A percentile compares a stretch with the other conserved stretches of the same genome.
phyloP scores from a whole-genome alignment of 2,797 vertebrate genomes.

The Saxicola maurus region DNA sequence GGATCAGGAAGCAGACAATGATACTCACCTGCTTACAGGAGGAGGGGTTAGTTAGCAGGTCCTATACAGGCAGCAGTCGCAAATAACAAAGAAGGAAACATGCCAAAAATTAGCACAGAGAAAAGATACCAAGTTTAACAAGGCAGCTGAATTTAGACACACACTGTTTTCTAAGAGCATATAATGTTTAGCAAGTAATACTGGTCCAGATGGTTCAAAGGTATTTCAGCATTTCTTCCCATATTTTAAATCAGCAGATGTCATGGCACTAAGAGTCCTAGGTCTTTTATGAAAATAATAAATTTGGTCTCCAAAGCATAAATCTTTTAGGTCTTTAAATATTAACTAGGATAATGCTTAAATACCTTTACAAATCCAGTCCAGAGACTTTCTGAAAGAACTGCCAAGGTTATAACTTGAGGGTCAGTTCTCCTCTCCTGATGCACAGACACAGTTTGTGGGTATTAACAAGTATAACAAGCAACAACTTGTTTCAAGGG shows the following conservation, averaged over 20 bases:
- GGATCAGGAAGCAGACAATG: constrained; percentile 2
- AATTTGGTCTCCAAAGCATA: background rate
- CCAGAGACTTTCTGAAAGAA: constrained; percentile 4
- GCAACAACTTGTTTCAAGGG: background rate
- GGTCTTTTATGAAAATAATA: constrained; percentile 7
- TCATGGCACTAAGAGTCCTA: background rate
- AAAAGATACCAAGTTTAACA: constrained; percentile 46
- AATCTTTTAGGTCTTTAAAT: background rate
- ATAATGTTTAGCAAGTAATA: constrained; percentile 24
- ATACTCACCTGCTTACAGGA: constrained; percentile 92
- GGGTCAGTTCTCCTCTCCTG: constrained; percentile 45
- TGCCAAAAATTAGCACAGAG: constrained; percentile 72
- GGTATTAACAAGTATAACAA: background rate
- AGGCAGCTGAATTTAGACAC: constrained; percentile 47
- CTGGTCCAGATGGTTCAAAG: background rate
- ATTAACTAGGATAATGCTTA: constrained; percentile 12
- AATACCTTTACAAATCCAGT: constrained; percentile 44
- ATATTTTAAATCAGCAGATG: background rate
- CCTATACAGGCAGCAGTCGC: constrained; percentile 83
- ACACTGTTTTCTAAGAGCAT: constrained; percentile 9
- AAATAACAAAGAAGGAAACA: constrained; percentile 79
- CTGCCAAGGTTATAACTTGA: background rate
- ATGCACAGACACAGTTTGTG: background rate
- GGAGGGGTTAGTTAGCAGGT: constrained; percentile 93
- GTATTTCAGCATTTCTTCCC: constrained; percentile 33